These are phyloP conservation scores for Pseudomugil gertrudae DNA, from an alignment of 2,797 vertebrate genomes.

Conservation along the genomic window DNA sequence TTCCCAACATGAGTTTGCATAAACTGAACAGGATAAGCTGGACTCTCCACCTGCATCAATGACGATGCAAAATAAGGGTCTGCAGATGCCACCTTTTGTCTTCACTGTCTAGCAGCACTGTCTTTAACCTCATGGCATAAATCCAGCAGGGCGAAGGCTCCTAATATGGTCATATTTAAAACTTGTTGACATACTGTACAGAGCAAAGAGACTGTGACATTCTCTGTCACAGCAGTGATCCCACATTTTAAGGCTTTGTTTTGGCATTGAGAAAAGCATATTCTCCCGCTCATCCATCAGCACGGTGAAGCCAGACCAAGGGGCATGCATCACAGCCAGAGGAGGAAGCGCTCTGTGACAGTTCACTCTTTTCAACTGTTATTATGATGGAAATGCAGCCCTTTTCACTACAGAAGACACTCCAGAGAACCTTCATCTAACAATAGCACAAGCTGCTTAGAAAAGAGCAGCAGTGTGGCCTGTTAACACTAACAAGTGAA, in stretches of 20 bases:
- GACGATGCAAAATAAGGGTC: not conserved
- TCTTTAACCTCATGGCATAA: constrained; percentile 39
- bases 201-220: constrained; percentile 56
- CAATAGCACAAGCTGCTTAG: constrained; percentile 35
- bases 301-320: constrained; percentile 48
- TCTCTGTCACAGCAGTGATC: constrained; percentile 62
- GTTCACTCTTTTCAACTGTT: constrained; percentile 60
- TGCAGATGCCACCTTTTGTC: not conserved
- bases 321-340: constrained; percentile 59
- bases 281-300: constrained; percentile 61
- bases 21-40: constrained; percentile 14
- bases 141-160: constrained; percentile 26
- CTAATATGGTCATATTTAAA: constrained; percentile 66
- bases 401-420: constrained; percentile 27
- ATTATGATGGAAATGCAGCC: constrained; percentile 70
- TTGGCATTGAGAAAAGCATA: constrained; percentile 48
- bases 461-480: constrained; percentile 45
- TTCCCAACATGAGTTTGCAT: constrained; percentile 36
- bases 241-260: constrained; percentile 54
- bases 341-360: constrained; percentile 60
- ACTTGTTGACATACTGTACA: constrained; percentile 50
- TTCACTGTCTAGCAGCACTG: constrained; percentile 21
- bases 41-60: constrained; percentile 16
- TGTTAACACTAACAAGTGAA: constrained; percentile 49
- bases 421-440: constrained; percentile 42